Base-by-base conservation (phyloP, 1,140 invertebrate species). In the Zaprionus gabonicus region DNA sequence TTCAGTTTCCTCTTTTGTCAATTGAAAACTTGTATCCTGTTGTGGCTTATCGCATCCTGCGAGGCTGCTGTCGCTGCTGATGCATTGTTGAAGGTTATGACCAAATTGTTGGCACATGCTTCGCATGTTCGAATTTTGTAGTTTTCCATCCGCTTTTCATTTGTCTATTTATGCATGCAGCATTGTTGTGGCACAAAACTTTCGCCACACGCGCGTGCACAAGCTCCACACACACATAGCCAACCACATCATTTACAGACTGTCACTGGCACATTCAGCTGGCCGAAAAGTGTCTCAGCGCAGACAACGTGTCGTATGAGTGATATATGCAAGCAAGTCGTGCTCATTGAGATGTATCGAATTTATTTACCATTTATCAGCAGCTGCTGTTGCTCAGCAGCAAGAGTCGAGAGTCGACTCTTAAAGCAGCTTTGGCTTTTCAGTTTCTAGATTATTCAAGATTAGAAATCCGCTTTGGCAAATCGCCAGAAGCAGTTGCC, bases 21-120 rank as follows among this genome's bases (percentile, higher is more conserved):
- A 72, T 79, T 72, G 76, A 80, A 82, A 80, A 76, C 51, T 83
- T 65, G 38, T 62, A 63, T 70, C 58, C 69, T 66, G 38, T 63
- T 64, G 53, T 51, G 67, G 71, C 51, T 73, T 83, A 69, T 82
- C 66, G 53, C 71, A 53, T 67, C 28, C 31, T 34, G 31, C 57
- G 41, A 28, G 60, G n/a, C 46, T 34, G 31, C 25, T 28, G 5
- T 53, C 31, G 41, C 15, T 27, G n/a, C 56, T 73, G 67, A 69
- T 71, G 76, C 49, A 55, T 53, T 78, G 81, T 76, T 81, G 80
- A 74, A 80, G 81, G 81, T 83, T 83, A 83, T 83, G 77, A 71
- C 66, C 78, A 83, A 83, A 83, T 83, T 77, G 81, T 73, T 56
- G 62, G 77, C 81, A 83, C 81, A 83, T 83, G 81, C 70, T 77